Base-by-base conservation (phyloP, 2,113 vertebrate genomes). In the Plestiodon gilberti region DNA sequence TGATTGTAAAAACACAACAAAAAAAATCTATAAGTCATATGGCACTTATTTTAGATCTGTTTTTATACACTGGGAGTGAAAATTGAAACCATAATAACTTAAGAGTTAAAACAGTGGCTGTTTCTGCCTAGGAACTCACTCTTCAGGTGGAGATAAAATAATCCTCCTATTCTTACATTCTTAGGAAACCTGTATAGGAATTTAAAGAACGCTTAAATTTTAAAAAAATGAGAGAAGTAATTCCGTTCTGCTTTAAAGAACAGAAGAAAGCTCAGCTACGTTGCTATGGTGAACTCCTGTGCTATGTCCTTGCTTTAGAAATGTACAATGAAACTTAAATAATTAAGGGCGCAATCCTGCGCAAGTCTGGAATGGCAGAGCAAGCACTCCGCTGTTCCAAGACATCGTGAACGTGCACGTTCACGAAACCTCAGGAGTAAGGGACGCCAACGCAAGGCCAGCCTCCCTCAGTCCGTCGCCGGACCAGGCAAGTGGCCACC, bases 1-100 rank as follows among this genome's bases (percentile, higher is more conserved):
- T 81, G 38, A 65, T 10, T 30, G 30, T 43, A 28, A 43, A n/a
- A 43, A 40, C 38, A 80, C 22, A 64, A 43, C 33, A 28, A 64
- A 48, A 43, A 74, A 40, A 43, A 30, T 64, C 43, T 13, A 18
- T 81, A 81, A 3, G 14, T 43, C 35, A 25, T n/a, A 14, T 40
- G 28, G n/a, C 25, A 65, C 28, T 65, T 76, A 76, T 55, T 52
- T n/a, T 48, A 52, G 76, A 1, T 35, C 10, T 55, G 70, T 89
- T 88, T 81, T 13, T 1, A 70, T 65, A 81, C 88, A 80, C 57
- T 69, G 52, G 20, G 59, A 35, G 40, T 55, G 57, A 78, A 92
- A 91, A 93, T 90, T 38, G 85, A 87, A 90, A 69, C 48, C 48
- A 81, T 78, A 94, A 94, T 88, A 92, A 90, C 86, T 25, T 61